Percentiles rank a stretch among this genome's conserved stretches.
These are phyloP conservation scores for Oreochromis spilurus DNA, from an alignment of 2,113 vertebrate genomes.

Conservation along the genomic window DNA sequence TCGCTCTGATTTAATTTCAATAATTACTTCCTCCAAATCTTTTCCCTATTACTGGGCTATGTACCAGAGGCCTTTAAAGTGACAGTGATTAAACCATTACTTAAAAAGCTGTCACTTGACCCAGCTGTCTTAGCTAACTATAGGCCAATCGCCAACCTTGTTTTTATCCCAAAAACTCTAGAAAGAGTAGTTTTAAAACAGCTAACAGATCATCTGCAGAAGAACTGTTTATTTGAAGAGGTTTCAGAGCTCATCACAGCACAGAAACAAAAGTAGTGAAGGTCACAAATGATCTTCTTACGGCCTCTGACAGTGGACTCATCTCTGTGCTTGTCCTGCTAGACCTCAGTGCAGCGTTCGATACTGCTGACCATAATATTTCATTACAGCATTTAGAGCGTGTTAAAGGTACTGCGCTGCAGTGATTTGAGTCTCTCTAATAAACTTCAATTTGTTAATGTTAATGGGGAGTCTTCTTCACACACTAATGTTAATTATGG, in stretches of 20 bases:
- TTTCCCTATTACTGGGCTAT: not conserved
- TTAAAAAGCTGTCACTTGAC: not conserved
- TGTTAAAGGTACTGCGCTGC: not conserved
- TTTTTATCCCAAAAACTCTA: not conserved
- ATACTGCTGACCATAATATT: not conserved
- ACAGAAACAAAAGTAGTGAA: not conserved
- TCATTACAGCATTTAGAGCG: not conserved
- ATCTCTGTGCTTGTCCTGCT: not conserved
- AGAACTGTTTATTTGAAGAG: not conserved
- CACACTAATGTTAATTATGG: not conserved
- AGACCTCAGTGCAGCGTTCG: not conserved
- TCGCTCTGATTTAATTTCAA: not conserved
- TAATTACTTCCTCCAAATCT: not conserved
- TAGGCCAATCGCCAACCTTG: rapidly evolving
- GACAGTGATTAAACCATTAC: not conserved
- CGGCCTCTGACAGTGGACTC: not conserved
- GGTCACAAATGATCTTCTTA: not conserved
- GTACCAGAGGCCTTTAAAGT: not conserved
- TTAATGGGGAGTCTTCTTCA: not conserved
- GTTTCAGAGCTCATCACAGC: too few species aligned
- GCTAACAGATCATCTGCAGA: not conserved
- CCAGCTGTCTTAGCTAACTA: not conserved
- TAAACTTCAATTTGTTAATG: not conserved
- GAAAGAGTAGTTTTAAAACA: not conserved
- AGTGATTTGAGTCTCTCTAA: not conserved